A percentile compares a stretch with the other conserved stretches of the same genome.
phyloP scores from a whole-genome alignment of 1,140 invertebrate species.

The Pectinophora gossypiella region DNA sequence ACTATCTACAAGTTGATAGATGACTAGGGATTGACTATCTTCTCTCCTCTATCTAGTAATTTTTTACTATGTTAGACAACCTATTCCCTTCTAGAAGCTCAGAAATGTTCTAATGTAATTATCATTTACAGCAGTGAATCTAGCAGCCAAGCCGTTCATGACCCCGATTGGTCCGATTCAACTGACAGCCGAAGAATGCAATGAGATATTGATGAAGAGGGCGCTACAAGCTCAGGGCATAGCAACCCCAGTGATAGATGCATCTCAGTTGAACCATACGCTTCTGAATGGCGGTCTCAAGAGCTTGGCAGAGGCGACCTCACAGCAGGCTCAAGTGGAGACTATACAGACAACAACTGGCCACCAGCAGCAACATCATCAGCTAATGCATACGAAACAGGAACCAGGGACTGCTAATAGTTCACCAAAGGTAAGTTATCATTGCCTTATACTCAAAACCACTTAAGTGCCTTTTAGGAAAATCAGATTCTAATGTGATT shows the following conservation, averaged over 20 bases:
- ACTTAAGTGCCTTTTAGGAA: too few relatives aligned
- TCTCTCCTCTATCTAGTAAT: too few relatives aligned
- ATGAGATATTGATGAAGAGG: conserved; percentile 84
- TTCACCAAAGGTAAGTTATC: conserved; percentile 73
- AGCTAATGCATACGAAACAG: conserved; percentile 76
- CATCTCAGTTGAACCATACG: conserved; percentile 65
- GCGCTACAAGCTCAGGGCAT: conserved; percentile 73
- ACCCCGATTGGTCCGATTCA: conserved; percentile 82
- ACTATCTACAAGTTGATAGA: too few relatives aligned
- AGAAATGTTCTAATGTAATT: conserved; percentile 2
- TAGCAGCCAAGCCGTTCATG: conserved; percentile 74
- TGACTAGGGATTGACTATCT: too few relatives aligned
- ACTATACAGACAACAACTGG: conserved; percentile 61
- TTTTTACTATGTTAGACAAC: too few relatives aligned
- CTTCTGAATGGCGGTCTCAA: conserved; percentile 65
- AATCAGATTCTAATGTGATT: too few relatives aligned
- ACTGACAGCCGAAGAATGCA: conserved; percentile 85
- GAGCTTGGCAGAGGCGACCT: conserved; percentile 66
- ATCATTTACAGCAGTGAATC: conserved; percentile 43
- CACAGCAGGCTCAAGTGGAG: conserved; percentile 74
- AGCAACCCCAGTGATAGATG: conserved; percentile 66
- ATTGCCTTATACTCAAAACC: too few relatives aligned
- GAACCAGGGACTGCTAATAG: conserved; percentile 78
- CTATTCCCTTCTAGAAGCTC: too few relatives aligned
- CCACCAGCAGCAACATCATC: conserved; percentile 19